These are phyloP conservation scores for Pimephales promelas DNA, from an alignment of 2,113 vertebrate species.

Conservation along the genomic window DNA sequence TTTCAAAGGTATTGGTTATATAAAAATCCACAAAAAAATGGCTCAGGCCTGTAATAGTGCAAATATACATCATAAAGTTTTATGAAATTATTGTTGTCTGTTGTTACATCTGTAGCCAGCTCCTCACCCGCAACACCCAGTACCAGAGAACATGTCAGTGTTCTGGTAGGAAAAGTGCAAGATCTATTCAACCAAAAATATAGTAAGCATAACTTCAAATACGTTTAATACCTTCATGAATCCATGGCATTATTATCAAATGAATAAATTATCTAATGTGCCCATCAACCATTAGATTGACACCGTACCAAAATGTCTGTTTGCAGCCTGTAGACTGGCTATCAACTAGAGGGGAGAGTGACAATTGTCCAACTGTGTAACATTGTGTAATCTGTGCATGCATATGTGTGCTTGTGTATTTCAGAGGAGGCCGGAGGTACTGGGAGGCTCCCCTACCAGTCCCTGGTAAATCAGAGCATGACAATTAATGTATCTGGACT, in stretches of 20 bases:
- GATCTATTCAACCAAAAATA: conserved; percentile 20
- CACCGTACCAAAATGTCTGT: neutral
- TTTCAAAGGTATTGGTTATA: neutral
- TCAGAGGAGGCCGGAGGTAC: conserved; percentile 1
- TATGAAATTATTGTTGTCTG: conserved; percentile 1
- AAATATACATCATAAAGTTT: neutral
- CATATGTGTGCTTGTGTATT: neutral
- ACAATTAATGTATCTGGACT: neutral
- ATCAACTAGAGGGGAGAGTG: neutral
- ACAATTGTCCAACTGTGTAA: neutral
- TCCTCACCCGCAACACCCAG: neutral
- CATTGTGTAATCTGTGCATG: neutral
- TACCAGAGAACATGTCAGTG: neutral
- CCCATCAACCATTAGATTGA: neutral
- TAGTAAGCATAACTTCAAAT: neutral
- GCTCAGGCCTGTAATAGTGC: neutral
- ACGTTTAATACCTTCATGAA: neutral
- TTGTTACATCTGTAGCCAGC: conserved; percentile 1
- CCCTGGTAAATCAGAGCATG: neutral
- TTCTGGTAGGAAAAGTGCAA: neutral
- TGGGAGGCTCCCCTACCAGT: conserved; percentile 13
- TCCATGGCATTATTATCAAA: neutral
- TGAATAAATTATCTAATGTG: neutral
- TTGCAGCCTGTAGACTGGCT: neutral
- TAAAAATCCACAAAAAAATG: neutral